Conservation (phyloP, 2,113 vertebrate species). For the Propithecus coquereli region DNA sequence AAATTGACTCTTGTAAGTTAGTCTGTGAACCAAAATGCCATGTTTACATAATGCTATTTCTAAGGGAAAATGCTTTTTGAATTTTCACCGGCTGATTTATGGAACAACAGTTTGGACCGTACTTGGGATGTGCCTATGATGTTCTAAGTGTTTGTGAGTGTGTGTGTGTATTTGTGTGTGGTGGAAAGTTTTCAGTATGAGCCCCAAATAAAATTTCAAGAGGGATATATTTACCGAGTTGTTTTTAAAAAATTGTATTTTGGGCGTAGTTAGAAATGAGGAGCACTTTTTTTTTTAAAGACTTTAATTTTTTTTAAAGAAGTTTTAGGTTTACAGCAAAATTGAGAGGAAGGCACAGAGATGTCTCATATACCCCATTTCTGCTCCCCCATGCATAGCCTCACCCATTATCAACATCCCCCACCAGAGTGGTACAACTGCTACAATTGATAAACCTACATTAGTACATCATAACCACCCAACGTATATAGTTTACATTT, state of each 20-base stretch:
- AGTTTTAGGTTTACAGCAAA: not conserved
- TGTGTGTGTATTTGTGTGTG: not conserved
- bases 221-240: not conserved
- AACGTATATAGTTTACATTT: not conserved
- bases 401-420: too few species aligned
- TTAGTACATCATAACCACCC: not conserved
- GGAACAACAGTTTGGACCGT: not conserved
- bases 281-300: not conserved
- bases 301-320: not conserved
- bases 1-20: not conserved
- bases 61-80: constrained; percentile 1
- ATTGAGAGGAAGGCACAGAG: not conserved
- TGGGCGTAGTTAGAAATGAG: not conserved
- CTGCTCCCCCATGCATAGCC: too few species aligned
- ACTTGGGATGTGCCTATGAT: not conserved
- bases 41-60: constrained; percentile 22
- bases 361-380: not conserved
- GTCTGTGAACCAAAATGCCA: constrained; percentile 13
- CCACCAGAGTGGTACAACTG: not conserved
- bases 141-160: not conserved
- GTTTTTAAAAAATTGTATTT: not conserved
- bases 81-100: constrained; percentile 6
- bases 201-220: not conserved
- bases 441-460: not conserved
- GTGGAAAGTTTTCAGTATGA: not conserved